Percentiles rank a stretch among this genome's conserved stretches.
Evolutionary conservation across 2,113 vertebrate genomes (phyloP).

Genomic region (Ptilorrhoa leucosticta): DNA sequence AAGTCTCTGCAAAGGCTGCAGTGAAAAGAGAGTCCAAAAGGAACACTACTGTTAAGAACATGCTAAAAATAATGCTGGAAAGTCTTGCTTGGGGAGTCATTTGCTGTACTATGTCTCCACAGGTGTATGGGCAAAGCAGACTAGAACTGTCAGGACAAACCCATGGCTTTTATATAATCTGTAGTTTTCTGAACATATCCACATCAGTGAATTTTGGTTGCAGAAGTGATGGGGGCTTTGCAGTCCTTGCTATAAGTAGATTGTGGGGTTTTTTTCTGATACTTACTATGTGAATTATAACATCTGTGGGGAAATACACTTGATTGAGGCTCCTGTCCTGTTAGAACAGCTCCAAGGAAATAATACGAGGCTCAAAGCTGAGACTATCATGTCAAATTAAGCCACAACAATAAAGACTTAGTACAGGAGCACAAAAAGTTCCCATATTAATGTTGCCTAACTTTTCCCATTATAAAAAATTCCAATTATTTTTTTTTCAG

Average conservation of each 20-base stretch:
- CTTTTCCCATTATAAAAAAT: neutral
- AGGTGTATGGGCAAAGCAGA: neutral
- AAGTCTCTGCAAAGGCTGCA: neutral
- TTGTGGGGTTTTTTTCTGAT: neutral
- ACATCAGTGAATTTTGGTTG: neutral
- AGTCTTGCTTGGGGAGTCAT: neutral
- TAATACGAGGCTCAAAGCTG: neutral
- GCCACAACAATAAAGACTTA: neutral
- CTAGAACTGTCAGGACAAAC: neutral
- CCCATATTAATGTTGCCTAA: neutral
- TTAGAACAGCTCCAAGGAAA: neutral
- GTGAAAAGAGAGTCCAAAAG: neutral
- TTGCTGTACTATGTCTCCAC: neutral
- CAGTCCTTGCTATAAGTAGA: neutral
- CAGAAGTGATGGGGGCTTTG: neutral
- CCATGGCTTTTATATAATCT: neutral
- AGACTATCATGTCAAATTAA: neutral
- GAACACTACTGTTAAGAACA: neutral
- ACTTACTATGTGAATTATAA: neutral
- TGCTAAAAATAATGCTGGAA: neutral
- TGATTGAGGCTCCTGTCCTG: neutral
- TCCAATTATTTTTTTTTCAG: neutral
- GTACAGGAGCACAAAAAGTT: neutral
- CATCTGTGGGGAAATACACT: neutral
- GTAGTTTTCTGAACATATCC: neutral